Conservation (phyloP, 2,113 vertebrate species). For the Cinclus cinclus region DNA sequence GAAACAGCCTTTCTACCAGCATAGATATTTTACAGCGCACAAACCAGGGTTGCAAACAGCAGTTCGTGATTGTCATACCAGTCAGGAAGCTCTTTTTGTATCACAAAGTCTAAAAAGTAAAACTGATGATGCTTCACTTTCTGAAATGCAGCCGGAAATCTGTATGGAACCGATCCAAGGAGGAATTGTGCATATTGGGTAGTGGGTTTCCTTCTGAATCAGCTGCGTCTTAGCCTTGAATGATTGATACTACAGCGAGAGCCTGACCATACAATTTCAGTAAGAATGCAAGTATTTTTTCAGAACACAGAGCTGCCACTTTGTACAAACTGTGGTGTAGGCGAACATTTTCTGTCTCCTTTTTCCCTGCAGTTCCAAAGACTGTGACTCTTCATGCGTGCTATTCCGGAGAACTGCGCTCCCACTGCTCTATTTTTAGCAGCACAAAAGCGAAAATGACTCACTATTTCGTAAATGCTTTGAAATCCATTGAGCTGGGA, state of each 20-base stretch:
- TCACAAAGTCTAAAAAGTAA: not conserved
- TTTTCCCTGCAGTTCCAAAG: not conserved
- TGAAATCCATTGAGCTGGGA: not conserved
- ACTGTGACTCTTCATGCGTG: fast-evolving
- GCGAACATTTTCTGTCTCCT: not conserved
- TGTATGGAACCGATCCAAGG: not conserved
- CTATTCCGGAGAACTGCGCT: not conserved
- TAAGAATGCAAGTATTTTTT: not conserved
- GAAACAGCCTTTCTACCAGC: not conserved
- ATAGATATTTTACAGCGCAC: not conserved
- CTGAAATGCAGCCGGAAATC: not conserved
- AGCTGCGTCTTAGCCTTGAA: not conserved
- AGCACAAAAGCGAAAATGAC: not conserved
- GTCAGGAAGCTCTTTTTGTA: not conserved
- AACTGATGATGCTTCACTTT: not conserved
- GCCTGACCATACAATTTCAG: not conserved
- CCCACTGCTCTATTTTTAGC: not conserved
- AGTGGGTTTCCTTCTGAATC: not conserved
- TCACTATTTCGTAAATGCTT: not conserved
- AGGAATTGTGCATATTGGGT: not conserved
- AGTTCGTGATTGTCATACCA: not conserved
- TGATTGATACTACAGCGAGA: not conserved
- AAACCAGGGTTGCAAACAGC: not conserved
- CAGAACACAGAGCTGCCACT: not conserved
- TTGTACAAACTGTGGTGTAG: not conserved